Base-by-base conservation (phyloP, 2,888 invertebrate genomes). In the Sepioteuthis lessoniana region DNA sequence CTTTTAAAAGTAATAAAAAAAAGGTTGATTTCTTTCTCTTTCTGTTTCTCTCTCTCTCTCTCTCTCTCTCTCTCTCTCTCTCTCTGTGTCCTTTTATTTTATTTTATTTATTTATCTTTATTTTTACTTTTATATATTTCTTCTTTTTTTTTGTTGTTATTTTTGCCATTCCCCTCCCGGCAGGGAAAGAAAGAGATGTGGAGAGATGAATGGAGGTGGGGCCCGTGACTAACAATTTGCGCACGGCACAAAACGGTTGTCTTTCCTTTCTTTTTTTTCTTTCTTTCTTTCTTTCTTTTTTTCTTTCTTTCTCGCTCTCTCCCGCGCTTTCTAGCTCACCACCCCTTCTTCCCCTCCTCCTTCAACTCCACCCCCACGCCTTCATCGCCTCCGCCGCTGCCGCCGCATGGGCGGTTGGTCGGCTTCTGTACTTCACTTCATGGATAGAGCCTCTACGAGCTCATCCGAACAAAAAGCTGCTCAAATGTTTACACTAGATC, bases 221-320 rank as follows among this genome's bases (percentile, higher is more conserved):
- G 76, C 13, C 16, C 19, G 21, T 35, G 37, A 93, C 93, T 93
- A 47, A 93, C 60, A 21, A 93, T 93, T 60, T 93, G 93, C 93
- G 60, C 93, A 60, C 60, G 93, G n/a, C 50, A 60, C 93, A 38
- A 42, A 42, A 42, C 10, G 38, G 25, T 46, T 91, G 10, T 46
- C 21, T 46, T 21, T 42, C 8, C 37, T 46, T 21, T 42, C n/a
- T 76, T 76, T 31, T 76, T 31, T 76, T 13, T 46, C 8, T 42
- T n/a, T n/a, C 16, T 91, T 42, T 91, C 31, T 4, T 25, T 3
- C 28, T 2, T 31, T 25, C 4, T 46, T 21, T 46, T 19, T 37
- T 25, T 46, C 91, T 46, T 35, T 31, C 31, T 28, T 38, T 38
- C 42, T 76, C 3, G n/a, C 76, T 35, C 10, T n/a, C 76, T 35